A percentile compares a stretch with the other conserved stretches of the same genome.
phyloP scores from a whole-genome alignment of 2,113 vertebrate genomes.

The Dasyurus viverrinus region DNA sequence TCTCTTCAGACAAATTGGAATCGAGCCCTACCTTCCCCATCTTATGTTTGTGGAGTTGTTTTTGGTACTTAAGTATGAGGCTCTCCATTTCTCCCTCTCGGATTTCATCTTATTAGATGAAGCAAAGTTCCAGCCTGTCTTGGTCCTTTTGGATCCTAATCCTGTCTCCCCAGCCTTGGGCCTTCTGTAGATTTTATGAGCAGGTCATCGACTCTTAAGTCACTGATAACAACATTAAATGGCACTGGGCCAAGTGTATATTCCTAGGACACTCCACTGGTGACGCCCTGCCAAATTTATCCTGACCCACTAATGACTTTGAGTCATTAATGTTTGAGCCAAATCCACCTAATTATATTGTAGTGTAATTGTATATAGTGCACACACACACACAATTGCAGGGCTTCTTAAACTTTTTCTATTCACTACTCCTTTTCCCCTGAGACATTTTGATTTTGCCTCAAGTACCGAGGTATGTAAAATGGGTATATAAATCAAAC shows the following conservation, averaged over 20 bases:
- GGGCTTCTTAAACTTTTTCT: too few species aligned
- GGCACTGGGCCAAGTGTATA: background rate
- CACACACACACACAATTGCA: background rate
- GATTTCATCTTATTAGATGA: background rate
- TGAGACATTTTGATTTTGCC: too few species aligned
- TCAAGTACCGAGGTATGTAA: too few species aligned
- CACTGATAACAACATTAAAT: background rate
- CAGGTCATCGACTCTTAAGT: background rate
- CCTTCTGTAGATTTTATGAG: background rate
- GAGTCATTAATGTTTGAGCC: background rate
- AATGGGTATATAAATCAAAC: too few species aligned
- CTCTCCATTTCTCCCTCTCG: background rate
- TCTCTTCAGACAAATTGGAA: background rate
- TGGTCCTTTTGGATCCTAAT: background rate
- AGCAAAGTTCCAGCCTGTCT: background rate
- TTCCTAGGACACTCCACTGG: background rate
- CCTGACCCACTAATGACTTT: background rate
- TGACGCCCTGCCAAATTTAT: background rate
- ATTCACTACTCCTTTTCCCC: too few species aligned
- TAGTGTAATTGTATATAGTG: background rate
- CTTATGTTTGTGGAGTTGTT: background rate
- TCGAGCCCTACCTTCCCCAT: background rate
- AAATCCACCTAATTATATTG: background rate
- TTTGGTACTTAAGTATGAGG: background rate
- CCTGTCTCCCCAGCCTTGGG: background rate